A percentile compares a stretch with the other conserved stretches of the same genome.
phyloP scores from a whole-genome alignment of 2,113 vertebrate species.

The Mormyrus lacerda region DNA sequence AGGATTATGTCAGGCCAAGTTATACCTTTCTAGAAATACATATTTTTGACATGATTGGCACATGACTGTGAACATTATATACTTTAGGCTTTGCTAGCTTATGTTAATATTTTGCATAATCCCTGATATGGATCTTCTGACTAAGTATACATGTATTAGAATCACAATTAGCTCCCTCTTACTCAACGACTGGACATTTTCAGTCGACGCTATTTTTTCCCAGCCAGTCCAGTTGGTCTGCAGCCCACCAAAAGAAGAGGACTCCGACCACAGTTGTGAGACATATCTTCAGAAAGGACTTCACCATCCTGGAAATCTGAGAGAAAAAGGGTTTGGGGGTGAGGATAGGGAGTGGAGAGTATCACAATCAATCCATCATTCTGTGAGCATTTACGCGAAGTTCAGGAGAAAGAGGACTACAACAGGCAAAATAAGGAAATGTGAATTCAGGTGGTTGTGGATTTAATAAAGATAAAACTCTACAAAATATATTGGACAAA shows the following conservation, averaged over 20 bases:
- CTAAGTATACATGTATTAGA: not conserved
- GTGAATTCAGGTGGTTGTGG: not conserved
- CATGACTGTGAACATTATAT: not conserved
- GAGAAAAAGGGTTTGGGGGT: too few species aligned
- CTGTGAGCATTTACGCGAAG: not conserved
- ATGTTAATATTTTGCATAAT: not conserved
- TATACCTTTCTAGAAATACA: not conserved
- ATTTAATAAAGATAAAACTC: not conserved
- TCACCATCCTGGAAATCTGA: slow-evolving; percentile 44
- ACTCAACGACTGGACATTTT: not conserved
- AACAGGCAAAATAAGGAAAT: not conserved
- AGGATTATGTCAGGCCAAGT: not conserved
- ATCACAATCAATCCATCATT: not conserved
- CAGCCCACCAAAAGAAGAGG: slow-evolving; percentile 49
- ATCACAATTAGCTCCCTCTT: not conserved
- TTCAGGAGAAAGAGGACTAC: not conserved
- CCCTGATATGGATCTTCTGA: not conserved
- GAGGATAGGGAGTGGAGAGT: not conserved
- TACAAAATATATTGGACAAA: not conserved
- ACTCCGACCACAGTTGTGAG: slow-evolving; percentile 45
- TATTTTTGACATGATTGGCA: not conserved
- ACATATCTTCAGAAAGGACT: slow-evolving; percentile 38
- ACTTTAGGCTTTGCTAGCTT: not conserved
- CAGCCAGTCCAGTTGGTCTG: slow-evolving; percentile 43
- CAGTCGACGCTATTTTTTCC: not conserved